phyloP scores from a whole-genome alignment of 2,113 vertebrate genomes.

The Athene cunicularia region DNA sequence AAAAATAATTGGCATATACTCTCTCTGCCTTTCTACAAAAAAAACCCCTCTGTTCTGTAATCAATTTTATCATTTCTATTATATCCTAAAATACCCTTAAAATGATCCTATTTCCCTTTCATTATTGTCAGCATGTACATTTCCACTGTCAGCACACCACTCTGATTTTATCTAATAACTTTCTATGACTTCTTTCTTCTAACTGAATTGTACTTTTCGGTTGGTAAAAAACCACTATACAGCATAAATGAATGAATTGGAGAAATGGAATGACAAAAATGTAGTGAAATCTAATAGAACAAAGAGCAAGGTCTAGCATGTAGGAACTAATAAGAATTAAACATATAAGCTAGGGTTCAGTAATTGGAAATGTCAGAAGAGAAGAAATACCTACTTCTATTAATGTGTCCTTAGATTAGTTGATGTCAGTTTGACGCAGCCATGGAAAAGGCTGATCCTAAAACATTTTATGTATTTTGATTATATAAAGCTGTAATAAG shows the following conservation, averaged over 20 bases:
- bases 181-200: background rate
- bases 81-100: background rate
- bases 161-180: conserved; percentile 6
- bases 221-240: background rate
- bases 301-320: background rate
- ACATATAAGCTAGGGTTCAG: background rate
- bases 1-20: background rate
- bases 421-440: background rate
- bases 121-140: background rate
- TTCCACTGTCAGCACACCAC: background rate
- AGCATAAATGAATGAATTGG: background rate
- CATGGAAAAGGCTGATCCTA: background rate
- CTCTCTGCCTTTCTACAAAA: background rate
- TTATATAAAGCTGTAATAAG: background rate
- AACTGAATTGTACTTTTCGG: background rate
- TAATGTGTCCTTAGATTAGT: background rate
- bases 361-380: background rate
- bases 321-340: background rate
- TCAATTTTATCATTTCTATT: background rate
- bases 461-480: background rate
- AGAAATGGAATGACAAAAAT: background rate
- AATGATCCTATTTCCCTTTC: background rate
- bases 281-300: background rate
- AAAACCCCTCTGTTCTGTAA: background rate
- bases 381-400: background rate